Evolutionary conservation across 2,113 vertebrate species (phyloP).

Genomic region (Aphelocoma coerulescens): DNA sequence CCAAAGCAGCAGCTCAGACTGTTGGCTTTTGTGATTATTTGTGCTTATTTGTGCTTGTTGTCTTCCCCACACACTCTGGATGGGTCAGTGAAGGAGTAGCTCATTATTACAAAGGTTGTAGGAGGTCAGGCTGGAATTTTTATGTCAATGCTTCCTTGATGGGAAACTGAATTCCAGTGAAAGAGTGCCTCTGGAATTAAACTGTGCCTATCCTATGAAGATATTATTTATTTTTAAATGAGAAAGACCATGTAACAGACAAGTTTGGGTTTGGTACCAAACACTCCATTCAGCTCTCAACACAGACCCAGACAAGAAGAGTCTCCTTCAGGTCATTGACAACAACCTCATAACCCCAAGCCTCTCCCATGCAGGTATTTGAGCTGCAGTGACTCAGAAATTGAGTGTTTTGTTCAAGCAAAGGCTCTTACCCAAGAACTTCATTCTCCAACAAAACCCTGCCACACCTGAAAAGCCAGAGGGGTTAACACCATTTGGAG

Average conservation of each 20-base stretch:
- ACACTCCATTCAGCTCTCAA: not conserved
- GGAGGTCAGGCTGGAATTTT: not conserved
- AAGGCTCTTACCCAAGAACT: not conserved
- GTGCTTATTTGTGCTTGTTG: not conserved
- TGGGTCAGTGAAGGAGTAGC: not conserved
- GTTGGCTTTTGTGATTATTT: not conserved
- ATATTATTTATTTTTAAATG: not conserved
- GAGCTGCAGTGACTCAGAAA: not conserved
- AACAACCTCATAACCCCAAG: not conserved
- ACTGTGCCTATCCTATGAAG: not conserved
- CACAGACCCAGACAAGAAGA: not conserved
- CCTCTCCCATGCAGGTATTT: not conserved
- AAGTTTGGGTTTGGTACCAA: not conserved
- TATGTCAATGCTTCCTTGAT: not conserved
- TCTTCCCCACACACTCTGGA: not conserved
- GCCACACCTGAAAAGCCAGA: not conserved
- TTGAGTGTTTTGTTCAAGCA: not conserved
- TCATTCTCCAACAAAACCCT: not conserved
- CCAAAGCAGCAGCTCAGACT: not conserved
- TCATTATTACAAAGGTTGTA: not conserved
- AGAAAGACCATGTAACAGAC: not conserved
- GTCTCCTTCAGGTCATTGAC: not conserved
- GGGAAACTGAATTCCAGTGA: not conserved
- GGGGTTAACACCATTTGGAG: not conserved
- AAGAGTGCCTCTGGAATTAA: not conserved